Evolutionary conservation across 2,113 vertebrate genomes (phyloP).

Genomic region (Monopterus albus): DNA sequence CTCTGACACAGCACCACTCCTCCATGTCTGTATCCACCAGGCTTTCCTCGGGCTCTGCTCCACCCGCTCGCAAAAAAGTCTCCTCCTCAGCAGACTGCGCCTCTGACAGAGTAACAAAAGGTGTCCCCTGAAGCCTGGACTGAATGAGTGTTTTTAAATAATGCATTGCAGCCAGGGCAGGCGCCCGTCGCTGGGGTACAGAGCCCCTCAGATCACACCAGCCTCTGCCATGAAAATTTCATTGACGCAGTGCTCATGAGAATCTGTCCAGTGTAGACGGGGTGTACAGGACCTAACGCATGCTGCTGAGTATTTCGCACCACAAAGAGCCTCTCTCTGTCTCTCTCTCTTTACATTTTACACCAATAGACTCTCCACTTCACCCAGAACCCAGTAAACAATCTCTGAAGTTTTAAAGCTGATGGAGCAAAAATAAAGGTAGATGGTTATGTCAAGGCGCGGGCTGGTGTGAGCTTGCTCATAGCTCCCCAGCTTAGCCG

Average conservation of each 20-base stretch:
- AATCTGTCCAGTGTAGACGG: conserved; percentile 45
- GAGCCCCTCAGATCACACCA: conserved; percentile 76
- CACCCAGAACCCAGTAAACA: neutral
- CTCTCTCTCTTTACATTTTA: conserved; percentile 27
- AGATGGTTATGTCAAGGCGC: neutral
- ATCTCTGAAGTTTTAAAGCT: neutral
- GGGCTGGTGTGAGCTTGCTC: no score
- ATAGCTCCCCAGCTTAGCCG: no score
- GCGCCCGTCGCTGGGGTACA: conserved; percentile 69
- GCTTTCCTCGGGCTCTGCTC: conserved; percentile 35
- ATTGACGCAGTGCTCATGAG: conserved; percentile 64
- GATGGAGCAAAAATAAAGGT: neutral
- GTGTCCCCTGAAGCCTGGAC: conserved; percentile 74
- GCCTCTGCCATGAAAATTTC: conserved; percentile 75
- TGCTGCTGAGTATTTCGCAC: conserved; percentile 56
- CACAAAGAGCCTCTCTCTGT: conserved; percentile 1
- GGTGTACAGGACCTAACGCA: conserved; percentile 43
- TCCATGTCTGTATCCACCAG: conserved; percentile 45
- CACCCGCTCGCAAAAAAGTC: conserved; percentile 35
- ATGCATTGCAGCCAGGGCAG: conserved; percentile 73
- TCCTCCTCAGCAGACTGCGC: conserved; percentile 56
- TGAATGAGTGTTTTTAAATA: conserved; percentile 80
- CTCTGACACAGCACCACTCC: conserved; percentile 45
- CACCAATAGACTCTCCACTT: conserved; percentile 23
- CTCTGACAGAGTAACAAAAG: conserved; percentile 79